Percentiles rank a stretch among this genome's conserved stretches.
These are phyloP conservation scores for Ypsolopha scabrella DNA, from an alignment of 2,888 invertebrate species.

Conservation along the genomic window DNA sequence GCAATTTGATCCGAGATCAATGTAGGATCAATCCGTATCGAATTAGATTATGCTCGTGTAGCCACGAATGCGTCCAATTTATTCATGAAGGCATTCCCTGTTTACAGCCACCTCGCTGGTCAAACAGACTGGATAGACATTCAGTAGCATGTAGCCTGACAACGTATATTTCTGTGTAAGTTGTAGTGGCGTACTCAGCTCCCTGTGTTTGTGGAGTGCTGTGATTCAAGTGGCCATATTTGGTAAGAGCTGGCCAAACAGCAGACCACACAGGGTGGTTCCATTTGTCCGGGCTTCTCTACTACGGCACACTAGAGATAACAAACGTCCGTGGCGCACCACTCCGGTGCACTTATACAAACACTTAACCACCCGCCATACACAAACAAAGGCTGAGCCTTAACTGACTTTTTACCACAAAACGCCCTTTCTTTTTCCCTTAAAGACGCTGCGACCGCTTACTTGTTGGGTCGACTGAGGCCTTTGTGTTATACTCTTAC, in stretches of 20 bases:
- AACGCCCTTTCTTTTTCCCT: slow-evolving; percentile 58
- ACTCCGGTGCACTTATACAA: slow-evolving; percentile 66
- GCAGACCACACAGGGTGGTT: slow-evolving; percentile 63
- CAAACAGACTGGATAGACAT: not conserved
- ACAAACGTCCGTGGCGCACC: slow-evolving; percentile 54
- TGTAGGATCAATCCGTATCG: no score
- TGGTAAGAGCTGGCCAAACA: slow-evolving; percentile 31
- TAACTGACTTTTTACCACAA: slow-evolving; percentile 63
- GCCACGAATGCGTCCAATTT: not conserved
- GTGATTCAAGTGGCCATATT: slow-evolving; percentile 42
- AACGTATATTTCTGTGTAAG: slow-evolving; percentile 5
- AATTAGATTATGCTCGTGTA: no score
- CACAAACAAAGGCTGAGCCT: slow-evolving; percentile 61
- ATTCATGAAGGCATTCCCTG: not conserved
- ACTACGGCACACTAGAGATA: slow-evolving; percentile 53
- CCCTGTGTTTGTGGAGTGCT: slow-evolving; percentile 24
- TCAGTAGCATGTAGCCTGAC: not conserved
- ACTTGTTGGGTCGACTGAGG: slow-evolving; percentile 48
- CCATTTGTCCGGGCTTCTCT: slow-evolving; percentile 53
- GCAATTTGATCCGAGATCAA: not conserved
- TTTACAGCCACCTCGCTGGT: not conserved
- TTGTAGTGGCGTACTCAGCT: slow-evolving; percentile 16
- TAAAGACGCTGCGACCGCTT: slow-evolving; percentile 49
- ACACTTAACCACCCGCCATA: slow-evolving; percentile 57
- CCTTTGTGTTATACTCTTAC: slow-evolving; percentile 52